Evolutionary conservation across 2,888 invertebrate species (phyloP), one percentile per base, ranked within the genome.

Genomic region (Linyphia triangularis): DNA sequence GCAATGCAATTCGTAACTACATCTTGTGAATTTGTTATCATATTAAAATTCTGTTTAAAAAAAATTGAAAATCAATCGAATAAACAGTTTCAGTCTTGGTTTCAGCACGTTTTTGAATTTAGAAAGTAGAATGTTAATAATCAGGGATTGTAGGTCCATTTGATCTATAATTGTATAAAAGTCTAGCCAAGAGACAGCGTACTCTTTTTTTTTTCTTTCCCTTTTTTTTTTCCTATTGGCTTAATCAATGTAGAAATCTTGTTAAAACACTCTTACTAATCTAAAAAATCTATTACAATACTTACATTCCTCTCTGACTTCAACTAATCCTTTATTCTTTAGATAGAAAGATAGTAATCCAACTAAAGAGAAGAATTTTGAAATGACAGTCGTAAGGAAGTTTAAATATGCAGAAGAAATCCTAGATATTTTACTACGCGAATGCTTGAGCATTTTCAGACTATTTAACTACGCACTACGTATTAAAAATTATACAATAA

Each of bases 321-420:
- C 77, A 37, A 40, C 40, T 77, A 77, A 63, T 77, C 77, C 77
- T 40, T 28, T 77, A 77, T 61, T 63, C 77, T 77, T 77, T 77
- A 77, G 61, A 77, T 63, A 63, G 77, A 40, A 77, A 16, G 77
- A 77, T 63, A 77, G 61, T 59, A 77, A 61, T 63, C 77, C 77
- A 77, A 77, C 77, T 77, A 77, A 73, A 75, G 33, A 75, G 75
- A 75, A 75, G 37, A 77, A 40, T 77, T 51, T 77, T 77, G 40
- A 77, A 63, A 77, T 63, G 33, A 77, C 59, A 77, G 10, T 77
- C 30, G 16, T 26, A 0, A 26, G n/a, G 37, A 13, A 2, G n/a
- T 37, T 69, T 69, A 13, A 69, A 69, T 69, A 43, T 70, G 70
- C 24, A 70, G 70, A 33, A 26, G n/a, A 43, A 43, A 30, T 16